Base-by-base conservation (phyloP, 2,888 invertebrate species). In the Iselma pallidipennis region DNA sequence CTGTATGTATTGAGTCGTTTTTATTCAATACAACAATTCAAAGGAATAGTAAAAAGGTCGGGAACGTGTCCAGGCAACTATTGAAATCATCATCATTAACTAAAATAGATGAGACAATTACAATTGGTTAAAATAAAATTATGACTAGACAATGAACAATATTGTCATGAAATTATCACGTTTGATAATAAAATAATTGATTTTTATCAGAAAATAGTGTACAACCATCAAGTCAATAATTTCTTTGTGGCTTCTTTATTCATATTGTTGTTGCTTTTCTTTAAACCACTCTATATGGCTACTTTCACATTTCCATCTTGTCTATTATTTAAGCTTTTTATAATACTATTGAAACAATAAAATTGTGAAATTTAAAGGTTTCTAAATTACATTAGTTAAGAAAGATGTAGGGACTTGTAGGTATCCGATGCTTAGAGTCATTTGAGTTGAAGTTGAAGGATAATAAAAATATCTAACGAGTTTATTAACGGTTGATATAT, bases 391-490 rank as follows among this genome's bases (percentile, higher is more conserved):
- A 37, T 37, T n/a, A n/a, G n/a, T n/a, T n/a, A n/a, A n/a, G n/a
- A n/a, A n/a, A n/a, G n/a, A n/a, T n/a, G n/a, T n/a, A n/a, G n/a
- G n/a, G n/a, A 37, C 5, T 16, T 14, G 37, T 37, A 5, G 4
- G 14, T 33, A n/a, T 29, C 12, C 64, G 65, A 65, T 66, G 60
- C 59, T 64, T 49, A 29, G 65, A 64, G 63, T 55, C 64, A 64
- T 65, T 59, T 67, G n/a, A n/a, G n/a, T 29, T 52, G 57, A 50
- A 50, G 55, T 59, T 65, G 49, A 57, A 58, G 53, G 54, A 59
- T 29, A 55, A 64, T 69, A 66, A 69, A 69, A 49, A 52, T 37
- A 59, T 60, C 55, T 67, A 66, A 69, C 67, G 55, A 56, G 63
- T 66, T 66, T 67, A 69, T 69, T 67, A 63, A n/a, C n/a, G n/a